A percentile compares a stretch with the other conserved stretches of the same genome.
Evolutionary conservation across 2,113 vertebrate species (phyloP).

Genomic region (Natator depressus): DNA sequence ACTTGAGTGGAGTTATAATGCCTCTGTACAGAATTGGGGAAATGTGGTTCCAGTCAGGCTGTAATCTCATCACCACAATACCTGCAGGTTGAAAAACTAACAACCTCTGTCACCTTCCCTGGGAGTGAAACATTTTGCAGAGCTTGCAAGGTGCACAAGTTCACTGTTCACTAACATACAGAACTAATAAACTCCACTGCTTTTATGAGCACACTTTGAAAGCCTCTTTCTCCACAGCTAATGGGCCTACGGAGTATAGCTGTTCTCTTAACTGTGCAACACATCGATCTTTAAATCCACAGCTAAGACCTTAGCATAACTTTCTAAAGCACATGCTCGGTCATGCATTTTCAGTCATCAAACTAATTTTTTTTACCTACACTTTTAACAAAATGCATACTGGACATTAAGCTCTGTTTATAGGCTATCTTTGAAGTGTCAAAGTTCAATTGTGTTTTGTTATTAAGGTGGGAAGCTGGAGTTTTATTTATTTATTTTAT

Average conservation of each 20-base stretch:
- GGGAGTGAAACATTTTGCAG: neutral
- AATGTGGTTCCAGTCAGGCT: neutral
- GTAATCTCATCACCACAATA: neutral
- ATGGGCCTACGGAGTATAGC: neutral
- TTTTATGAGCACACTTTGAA: neutral
- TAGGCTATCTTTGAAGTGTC: neutral
- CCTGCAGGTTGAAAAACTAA: neutral
- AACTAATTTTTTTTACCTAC: neutral
- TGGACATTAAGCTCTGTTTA: neutral
- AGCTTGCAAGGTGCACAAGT: neutral
- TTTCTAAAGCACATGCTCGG: neutral
- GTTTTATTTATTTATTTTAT: neutral
- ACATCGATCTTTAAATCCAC: neutral
- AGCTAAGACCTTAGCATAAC: neutral
- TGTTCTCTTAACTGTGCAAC: neutral
- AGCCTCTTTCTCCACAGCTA: neutral
- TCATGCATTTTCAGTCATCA: neutral
- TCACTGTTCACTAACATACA: neutral
- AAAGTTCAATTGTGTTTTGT: neutral
- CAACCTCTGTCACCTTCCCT: neutral
- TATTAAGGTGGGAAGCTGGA: neutral
- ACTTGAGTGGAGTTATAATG: fast-evolving
- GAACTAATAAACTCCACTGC: neutral
- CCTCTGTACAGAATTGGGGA: neutral
- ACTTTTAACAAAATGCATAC: neutral